These are phyloP conservation scores for Herminia tarsipennalis DNA, from an alignment of 2,888 invertebrate genomes.

Conservation along the genomic window DNA sequence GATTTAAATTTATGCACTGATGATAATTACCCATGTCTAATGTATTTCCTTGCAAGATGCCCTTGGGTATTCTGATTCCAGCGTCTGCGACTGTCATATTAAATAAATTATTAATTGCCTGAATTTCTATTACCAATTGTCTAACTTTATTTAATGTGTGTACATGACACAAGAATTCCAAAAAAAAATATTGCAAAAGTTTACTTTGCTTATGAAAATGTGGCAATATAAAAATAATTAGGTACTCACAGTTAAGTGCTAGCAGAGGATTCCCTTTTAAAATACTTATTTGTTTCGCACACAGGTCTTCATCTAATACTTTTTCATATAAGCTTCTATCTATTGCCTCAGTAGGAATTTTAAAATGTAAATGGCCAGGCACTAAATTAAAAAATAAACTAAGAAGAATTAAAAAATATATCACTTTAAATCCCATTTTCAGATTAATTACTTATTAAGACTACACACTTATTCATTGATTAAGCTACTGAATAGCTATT, in stretches of 20 bases:
- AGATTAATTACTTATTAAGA: too few relatives aligned
- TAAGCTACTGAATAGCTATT: too few relatives aligned
- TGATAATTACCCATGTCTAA: conserved; percentile 57
- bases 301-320: conserved; percentile 58
- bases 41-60: conserved; percentile 47
- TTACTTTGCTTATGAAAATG: too few relatives aligned
- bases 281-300: conserved; percentile 55
- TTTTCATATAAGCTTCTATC: conserved; percentile 56
- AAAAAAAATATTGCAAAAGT: too few relatives aligned
- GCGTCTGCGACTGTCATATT: conserved; percentile 51
- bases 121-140: too few relatives aligned
- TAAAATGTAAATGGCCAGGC: conserved; percentile 21
- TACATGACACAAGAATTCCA: too few relatives aligned
- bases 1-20: conserved; percentile 53
- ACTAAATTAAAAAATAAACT: conserved; percentile 19
- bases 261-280: conserved; percentile 41
- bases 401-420: conserved; percentile 15
- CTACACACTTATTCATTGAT: too few relatives aligned
- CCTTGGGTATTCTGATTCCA: conserved; percentile 52
- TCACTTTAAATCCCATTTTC: conserved; percentile 8
- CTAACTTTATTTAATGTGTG: too few relatives aligned
- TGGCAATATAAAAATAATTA: too few relatives aligned
- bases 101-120: too few relatives aligned
- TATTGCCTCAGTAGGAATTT: conserved; percentile 42
- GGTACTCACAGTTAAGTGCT: conserved; percentile 57